phyloP scores from a whole-genome alignment of 2,797 vertebrate genomes.

The Staurois parvus region DNA sequence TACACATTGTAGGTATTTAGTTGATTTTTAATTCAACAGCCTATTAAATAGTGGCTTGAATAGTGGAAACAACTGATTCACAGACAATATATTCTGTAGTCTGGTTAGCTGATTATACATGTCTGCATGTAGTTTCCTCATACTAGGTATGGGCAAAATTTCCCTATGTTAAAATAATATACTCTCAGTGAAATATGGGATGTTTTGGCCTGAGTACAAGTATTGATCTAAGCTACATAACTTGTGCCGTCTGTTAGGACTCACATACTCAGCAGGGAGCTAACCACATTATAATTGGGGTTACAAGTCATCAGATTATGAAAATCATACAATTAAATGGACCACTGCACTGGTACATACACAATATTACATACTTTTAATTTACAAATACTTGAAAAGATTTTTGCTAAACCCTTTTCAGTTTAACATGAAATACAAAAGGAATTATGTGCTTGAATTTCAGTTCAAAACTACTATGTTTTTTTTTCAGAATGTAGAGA shows the following conservation, averaged over 20 bases:
- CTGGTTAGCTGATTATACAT: background rate
- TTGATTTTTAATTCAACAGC: background rate
- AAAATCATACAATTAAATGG: constrained; percentile 49
- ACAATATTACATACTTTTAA: constrained; percentile 4
- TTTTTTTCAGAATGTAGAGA: background rate
- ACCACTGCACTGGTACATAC: constrained; percentile 19
- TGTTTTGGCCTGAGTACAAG: background rate
- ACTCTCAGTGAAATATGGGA: background rate
- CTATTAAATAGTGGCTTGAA: background rate
- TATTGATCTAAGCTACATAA: constrained; percentile 14
- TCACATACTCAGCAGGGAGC: constrained; percentile 46
- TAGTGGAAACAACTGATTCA: background rate
- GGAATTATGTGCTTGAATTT: background rate
- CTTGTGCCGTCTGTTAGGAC: constrained; percentile 13
- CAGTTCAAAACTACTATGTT: background rate
- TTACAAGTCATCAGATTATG: constrained; percentile 46
- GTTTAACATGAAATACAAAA: background rate
- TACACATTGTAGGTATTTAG: background rate
- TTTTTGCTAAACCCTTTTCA: background rate
- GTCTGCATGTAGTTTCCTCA: background rate
- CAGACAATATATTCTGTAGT: background rate
- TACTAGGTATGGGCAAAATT: background rate
- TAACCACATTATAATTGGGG: constrained; percentile 53
- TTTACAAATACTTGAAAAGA: background rate
- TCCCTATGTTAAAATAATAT: background rate